Conservation (phyloP, 2,888 invertebrate species). For the Oscheius sp. region DNA sequence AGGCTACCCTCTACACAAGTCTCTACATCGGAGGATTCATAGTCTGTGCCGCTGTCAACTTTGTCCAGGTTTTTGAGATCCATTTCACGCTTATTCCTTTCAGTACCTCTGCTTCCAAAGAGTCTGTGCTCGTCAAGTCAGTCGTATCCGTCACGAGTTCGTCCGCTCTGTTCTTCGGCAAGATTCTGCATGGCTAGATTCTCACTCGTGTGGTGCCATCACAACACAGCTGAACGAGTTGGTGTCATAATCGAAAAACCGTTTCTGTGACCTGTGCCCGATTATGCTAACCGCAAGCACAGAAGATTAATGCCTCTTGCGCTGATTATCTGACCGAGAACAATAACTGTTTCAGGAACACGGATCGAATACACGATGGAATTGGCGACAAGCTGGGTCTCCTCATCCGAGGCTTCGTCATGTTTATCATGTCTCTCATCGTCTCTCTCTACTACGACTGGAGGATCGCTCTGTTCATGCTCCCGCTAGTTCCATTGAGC, state of each 20-base stretch:
- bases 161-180: conserved; percentile 58
- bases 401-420: conserved; percentile 53
- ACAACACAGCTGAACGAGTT: conserved; percentile 62
- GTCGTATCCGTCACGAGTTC: conserved; percentile 52
- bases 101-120: conserved; percentile 63
- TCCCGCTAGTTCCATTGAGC: conserved; percentile 51
- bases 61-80: conserved; percentile 40
- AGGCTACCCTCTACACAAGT: conserved; percentile 47
- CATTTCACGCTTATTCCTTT: not conserved
- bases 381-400: conserved; percentile 66
- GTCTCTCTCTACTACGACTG: conserved; percentile 61
- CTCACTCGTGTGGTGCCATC: conserved; percentile 59
- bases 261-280: not conserved
- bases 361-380: conserved; percentile 60
- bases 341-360: conserved; percentile 42
- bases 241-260: conserved; percentile 13
- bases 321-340: not conserved
- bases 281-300: not conserved
- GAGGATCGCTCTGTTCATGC: conserved; percentile 61
- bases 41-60: conserved; percentile 43
- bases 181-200: conserved; percentile 65
- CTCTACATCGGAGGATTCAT: conserved; percentile 50
- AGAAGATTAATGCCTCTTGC: not conserved
- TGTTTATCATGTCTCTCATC: conserved; percentile 54
- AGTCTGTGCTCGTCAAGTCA: conserved; percentile 54